A percentile compares a stretch with the other conserved stretches of the same genome.
Evolutionary conservation across 2,797 vertebrate species (phyloP).

Genomic region (Myotis vivesi): DNA sequence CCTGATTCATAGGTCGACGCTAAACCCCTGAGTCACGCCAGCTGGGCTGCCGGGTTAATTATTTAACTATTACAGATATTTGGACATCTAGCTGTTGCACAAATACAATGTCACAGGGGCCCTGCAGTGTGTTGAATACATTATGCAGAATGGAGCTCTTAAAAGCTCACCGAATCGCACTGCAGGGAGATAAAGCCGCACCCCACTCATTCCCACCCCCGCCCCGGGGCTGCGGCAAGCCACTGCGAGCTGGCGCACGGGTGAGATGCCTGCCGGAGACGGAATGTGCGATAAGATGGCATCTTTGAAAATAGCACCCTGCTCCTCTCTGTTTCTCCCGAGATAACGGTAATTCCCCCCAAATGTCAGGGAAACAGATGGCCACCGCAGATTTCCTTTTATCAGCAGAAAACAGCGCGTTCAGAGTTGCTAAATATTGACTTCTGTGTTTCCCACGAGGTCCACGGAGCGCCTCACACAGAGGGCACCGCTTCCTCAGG

Average conservation of each 20-base stretch:
- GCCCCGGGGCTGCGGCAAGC: not conserved
- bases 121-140: not conserved
- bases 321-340: not conserved
- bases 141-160: not conserved
- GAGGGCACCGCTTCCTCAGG: not conserved
- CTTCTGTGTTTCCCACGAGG: not conserved
- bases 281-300: not conserved
- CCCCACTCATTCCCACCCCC: not conserved
- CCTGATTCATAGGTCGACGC: no score
- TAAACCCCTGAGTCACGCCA: no score
- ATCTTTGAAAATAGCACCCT: constrained; percentile 12
- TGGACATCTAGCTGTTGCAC: not conserved
- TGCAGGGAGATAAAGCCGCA: constrained; percentile 44
- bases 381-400: not conserved
- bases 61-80: not conserved
- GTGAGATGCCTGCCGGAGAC: not conserved
- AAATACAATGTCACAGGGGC: not conserved
- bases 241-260: no score
- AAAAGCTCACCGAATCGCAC: constrained; percentile 31
- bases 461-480: not conserved
- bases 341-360: not conserved
- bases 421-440: not conserved
- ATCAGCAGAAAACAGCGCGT: not conserved
- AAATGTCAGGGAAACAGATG: not conserved
- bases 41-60: not conserved